Conservation (phyloP, 2,888 invertebrate genomes). For the Glomeris marginata region DNA sequence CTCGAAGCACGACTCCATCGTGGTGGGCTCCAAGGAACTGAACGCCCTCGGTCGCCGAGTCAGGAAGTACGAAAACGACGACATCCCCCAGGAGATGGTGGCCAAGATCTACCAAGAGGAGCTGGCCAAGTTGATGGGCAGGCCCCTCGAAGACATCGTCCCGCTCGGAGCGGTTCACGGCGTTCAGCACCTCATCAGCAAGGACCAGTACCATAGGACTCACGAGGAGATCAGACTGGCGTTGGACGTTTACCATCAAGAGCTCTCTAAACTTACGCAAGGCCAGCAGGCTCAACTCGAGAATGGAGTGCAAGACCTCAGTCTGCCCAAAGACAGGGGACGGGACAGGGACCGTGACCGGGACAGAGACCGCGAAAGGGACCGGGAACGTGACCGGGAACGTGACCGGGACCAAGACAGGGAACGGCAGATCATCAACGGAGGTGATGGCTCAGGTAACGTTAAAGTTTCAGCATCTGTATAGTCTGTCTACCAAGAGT, state of each 20-base stretch:
- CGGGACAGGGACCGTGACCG: no score
- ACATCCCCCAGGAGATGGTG: constrained; percentile 92
- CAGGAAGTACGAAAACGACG: constrained; percentile 80
- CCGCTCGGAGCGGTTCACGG: constrained; percentile 20
- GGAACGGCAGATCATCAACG: neutral
- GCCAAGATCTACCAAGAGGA: constrained; percentile 90
- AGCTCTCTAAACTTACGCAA: constrained; percentile 68
- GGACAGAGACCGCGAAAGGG: no score
- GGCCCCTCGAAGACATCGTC: constrained; percentile 12
- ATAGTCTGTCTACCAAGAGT: no score
- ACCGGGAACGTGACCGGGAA: no score
- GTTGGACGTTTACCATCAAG: constrained; percentile 80
- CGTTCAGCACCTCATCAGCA: constrained; percentile 24
- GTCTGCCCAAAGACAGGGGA: constrained; percentile 71
- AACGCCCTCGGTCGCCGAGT: constrained; percentile 55
- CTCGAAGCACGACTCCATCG: neutral
- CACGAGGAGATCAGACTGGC: constrained; percentile 80
- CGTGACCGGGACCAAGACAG: neutral
- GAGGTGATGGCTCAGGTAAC: no score
- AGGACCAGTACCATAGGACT: constrained; percentile 30
- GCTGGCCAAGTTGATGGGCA: constrained; percentile 72
- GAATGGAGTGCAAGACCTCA: constrained; percentile 57
- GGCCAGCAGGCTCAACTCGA: constrained; percentile 13
- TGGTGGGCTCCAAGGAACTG: constrained; percentile 30
- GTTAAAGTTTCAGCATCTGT: no score